A percentile compares a stretch with the other conserved stretches of the same genome.
phyloP scores from a whole-genome alignment of 2,888 invertebrate genomes.

The Drosophila parthenogenetica region DNA sequence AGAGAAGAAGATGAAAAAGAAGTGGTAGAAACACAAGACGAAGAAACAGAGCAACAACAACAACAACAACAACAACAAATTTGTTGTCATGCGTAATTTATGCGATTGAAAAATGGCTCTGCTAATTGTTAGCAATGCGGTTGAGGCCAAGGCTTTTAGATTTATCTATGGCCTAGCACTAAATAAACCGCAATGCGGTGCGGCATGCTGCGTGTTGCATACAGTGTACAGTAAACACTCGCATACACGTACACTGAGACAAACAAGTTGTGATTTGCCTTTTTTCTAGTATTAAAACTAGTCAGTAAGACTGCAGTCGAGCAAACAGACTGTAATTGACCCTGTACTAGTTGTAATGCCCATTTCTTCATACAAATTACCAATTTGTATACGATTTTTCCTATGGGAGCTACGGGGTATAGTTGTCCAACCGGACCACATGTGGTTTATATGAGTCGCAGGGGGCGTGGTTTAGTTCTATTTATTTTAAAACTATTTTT shows the following conservation, averaged over 20 bases:
- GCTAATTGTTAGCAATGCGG: slow-evolving; percentile 40
- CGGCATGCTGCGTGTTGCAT: slow-evolving; percentile 4
- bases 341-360: too few species aligned
- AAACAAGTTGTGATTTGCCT: too few species aligned
- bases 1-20: background rate
- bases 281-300: too few species aligned
- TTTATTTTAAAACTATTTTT: too few species aligned
- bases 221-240: background rate
- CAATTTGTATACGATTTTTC: too few species aligned
- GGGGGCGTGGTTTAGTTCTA: too few species aligned
- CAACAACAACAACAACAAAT: background rate
- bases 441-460: too few species aligned
- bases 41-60: background rate
- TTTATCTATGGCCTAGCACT: slow-evolving; percentile 78
- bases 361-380: too few species aligned
- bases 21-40: background rate
- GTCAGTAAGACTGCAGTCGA: too few species aligned
- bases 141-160: slow-evolving; percentile 71
- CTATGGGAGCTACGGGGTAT: too few species aligned
- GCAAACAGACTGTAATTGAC: too few species aligned
- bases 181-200: slow-evolving; percentile 58
- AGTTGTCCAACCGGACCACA: too few species aligned
- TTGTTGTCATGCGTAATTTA: slow-evolving; percentile 79
- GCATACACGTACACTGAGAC: background rate
- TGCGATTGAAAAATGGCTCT: slow-evolving; percentile 66